Evolutionary conservation across 2,888 invertebrate genomes (phyloP).

Genomic region (Andrena haemorrhoa): DNA sequence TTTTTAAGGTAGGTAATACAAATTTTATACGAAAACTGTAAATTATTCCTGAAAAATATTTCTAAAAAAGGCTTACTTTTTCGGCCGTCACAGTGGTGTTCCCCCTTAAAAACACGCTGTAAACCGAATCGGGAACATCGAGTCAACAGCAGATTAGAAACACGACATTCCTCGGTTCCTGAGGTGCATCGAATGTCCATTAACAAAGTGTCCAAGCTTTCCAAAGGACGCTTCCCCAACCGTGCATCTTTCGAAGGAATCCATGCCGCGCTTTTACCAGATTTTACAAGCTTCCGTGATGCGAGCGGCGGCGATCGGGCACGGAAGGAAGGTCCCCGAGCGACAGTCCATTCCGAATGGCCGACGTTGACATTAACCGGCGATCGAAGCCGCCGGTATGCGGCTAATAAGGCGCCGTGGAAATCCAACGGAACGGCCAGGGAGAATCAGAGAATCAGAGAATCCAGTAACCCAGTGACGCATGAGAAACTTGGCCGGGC

Average conservation of each 20-base stretch:
- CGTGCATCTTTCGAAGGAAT: constrained; percentile 17
- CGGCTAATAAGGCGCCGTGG: constrained; percentile 57
- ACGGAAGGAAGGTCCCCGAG: constrained; percentile 2
- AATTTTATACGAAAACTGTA: too few relatives aligned
- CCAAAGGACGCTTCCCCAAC: background rate
- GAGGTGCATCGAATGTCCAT: background rate
- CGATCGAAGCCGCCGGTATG: constrained; percentile 32
- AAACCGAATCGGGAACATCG: too few relatives aligned
- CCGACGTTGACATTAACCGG: constrained; percentile 35
- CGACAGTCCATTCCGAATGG: constrained; percentile 7
- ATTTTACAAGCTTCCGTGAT: constrained; percentile 27
- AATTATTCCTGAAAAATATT: too few relatives aligned
- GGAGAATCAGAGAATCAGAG: constrained; percentile 17
- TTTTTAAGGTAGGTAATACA: too few relatives aligned
- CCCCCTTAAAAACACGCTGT: too few relatives aligned
- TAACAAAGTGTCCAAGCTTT: constrained; percentile 29
- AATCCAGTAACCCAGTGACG: constrained; percentile 74
- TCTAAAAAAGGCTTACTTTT: too few relatives aligned
- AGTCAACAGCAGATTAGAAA: too few relatives aligned
- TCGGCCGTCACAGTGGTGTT: too few relatives aligned
- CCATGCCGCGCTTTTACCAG: constrained; percentile 51
- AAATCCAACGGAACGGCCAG: constrained; percentile 43
- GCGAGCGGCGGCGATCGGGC: constrained; percentile 6
- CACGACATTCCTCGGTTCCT: too few relatives aligned
- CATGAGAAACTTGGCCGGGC: constrained; percentile 64